Base-by-base conservation (phyloP, 2,113 vertebrate species). In the Ammodytes marinus region DNA sequence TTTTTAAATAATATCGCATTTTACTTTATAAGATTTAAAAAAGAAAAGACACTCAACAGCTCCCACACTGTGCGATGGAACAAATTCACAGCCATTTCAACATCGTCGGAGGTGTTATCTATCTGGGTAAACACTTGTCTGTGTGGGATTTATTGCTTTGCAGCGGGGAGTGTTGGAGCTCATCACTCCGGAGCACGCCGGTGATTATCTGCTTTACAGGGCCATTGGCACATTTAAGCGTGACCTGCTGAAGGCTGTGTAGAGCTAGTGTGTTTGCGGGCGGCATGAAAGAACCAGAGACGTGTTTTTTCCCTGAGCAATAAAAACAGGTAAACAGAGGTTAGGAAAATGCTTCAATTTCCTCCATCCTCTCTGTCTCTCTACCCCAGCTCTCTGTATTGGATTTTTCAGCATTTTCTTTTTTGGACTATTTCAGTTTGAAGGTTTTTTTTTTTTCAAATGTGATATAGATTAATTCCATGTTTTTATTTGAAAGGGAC, bases 201-300 rank as follows among this genome's bases (percentile, higher is more conserved):
- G 82, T 86, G 89, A 93, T 92, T 90, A 90, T 88, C 86, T 89
- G 90, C 83, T 92, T 88, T 83, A 87, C 88, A 70, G 76, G 76
- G 84, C 79, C 79, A 85, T 68, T 69, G 89, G 79, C 85, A 88
- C 88, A 86, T 88, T 90, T 87, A 85, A 87, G 69, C 52, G 15
- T 86, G 88, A 79, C 85, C 50, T 43, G 73, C 85, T 82, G 66
- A 80, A 86, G 83, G 57, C 66, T 71, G 80, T 61, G 13, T 60
- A 66, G 27, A 85, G 72, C 49, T 83, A 45, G 81, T 84, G 81
- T 84, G 80, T 89, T 86, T 77, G 57, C 69, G 77, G 59, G 76
- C 61, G 78, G 76, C 87, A 80, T 84, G 72, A 92, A 93, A 84
- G 83, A 70, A 69, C 73, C 27, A 74, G 54, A 63, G 68, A 82